Evolutionary conservation across 2,797 vertebrate genomes (phyloP), one percentile per base, ranked within the genome.

Genomic region (Limosa lapponica): DNA sequence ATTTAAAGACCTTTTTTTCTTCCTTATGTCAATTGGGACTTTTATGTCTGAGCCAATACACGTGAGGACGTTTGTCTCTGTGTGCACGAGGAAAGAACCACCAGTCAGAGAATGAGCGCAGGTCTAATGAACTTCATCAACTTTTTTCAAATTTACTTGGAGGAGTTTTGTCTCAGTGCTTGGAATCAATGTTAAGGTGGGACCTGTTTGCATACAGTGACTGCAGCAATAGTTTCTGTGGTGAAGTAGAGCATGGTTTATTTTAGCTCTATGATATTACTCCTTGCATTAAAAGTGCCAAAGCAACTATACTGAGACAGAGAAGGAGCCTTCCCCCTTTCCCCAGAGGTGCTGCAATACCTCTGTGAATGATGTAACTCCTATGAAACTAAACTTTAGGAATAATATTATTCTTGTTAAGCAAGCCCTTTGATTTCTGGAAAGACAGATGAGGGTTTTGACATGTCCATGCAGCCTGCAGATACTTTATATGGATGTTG

Each of bases 371-470:
- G 72, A 72, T 41, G 52, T 54, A 96, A 92, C 17, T 65, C 43
- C n/a, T 61, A 81, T 87, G n/a, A 91, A 92, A 61, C 48, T 71
- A 39, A 93, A 87, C 41, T 89, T 82, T 34, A 77, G 58, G 78
- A 65, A 19, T 72, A 74, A 65, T 52, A 66, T 30, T 64, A 66
- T 71, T 82, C 48, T 24, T 87, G 64, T 74, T 94, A 89, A 70
- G 44, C 28, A 92, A 91, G 19, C 12, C 12, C 61, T 92, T 84
- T 92, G 87, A 85, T 95, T 96, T 96, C 81, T 41, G 54, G 62
- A 36, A 89, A 94, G 89, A 61, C n/a, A 54, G 65, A 51, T 55
- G 74, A 95, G 18, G 7, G n/a, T 41, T 94, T 95, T 96, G 93
- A 90, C 84, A 91, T 71, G 69, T 59, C 49, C 39, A 10, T 65